Base-by-base conservation (phyloP, 2,888 invertebrate genomes). In the Ectemnius lituratus region DNA sequence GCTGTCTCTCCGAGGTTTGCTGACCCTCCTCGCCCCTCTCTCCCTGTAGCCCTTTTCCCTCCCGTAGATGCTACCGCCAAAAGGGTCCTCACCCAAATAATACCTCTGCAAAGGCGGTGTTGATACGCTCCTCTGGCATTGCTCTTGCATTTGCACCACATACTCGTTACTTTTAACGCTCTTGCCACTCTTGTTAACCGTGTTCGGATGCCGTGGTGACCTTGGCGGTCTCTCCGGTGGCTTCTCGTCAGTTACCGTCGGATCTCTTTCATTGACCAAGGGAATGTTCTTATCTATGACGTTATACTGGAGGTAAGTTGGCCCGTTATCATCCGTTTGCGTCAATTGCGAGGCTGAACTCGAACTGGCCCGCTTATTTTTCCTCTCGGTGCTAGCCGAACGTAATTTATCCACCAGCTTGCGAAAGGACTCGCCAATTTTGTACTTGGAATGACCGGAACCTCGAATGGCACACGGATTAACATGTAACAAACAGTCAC, bases 41-140 rank as follows among this genome's bases (percentile, higher is more conserved):
- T 88, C 81, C 80, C 92, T 95, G 92, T 96, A 96, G 89, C 96
- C 95, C 91, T 96, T 96, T 91, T 96, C 96, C 86, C 95, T 94
- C 77, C 96, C 96, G 91, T 96, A 96, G 88, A 96, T 95, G 91
- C 95, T 95, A 27, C 94, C 94, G 70, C 95, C 95, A 90, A 96
- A 97, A 37, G 96, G 96, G 92, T 97, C 96, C 91, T 97, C 96
- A 52, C 96, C 96, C 82, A 97, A 93, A 91, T 97, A 97, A 91
- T 96, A 97, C 81, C 95, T 93, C 88, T 95, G 95, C 78, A 95
- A 93, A 13, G 95, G 94, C 78, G 91, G 92, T n/a, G 90, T 88
- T 37, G 91, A 87, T 57, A 85, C 87, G 45, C 82, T 85, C 18
- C 84, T 83, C 49, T 85, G 85, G 78, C 83, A 84, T 60, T 87